Base-by-base conservation (phyloP, 1,140 invertebrate genomes). In the Gonioctena quinquepunctata region DNA sequence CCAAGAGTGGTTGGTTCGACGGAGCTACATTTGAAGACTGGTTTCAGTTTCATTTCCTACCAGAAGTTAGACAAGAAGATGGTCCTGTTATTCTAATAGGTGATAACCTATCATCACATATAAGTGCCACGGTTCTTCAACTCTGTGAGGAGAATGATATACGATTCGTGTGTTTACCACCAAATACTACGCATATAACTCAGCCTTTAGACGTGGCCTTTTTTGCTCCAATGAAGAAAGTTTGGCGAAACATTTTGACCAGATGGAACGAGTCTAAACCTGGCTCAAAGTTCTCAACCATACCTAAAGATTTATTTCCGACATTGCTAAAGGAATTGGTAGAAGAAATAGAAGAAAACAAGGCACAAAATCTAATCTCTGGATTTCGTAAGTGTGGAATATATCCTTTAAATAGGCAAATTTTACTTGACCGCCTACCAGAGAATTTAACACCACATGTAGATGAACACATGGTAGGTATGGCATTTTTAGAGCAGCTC, bases 191-290 rank as follows among this genome's bases (percentile, higher is more conserved):
- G 7, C 81, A 82, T 68, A 33, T 79, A 0, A 67, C 68, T 6
- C 83, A 84, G 42, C 83, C 83, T 13, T 66, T 84, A 22, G 84
- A 84, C 72, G 77, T 83, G 8, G 69, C 70, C 27, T 79, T 82
- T 70, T 84, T 84, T 75, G 52, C 74, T 8, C 80, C 81, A 62
- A 21, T 85, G 52, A 83, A 84, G 63, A 76, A 50, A 27, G 33
- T 33, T 13, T 84, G 83, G 83, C 70, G 77, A 21, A 50, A 79
- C 59, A 77, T 83, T 52, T 69, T 84, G n/a, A 23, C 7, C 7
- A 33, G 13, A 57, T 11, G 71, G 78, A 13, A 59, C 11, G 8
- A 59, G 23, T 22, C 21, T 59, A 22, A 2, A 22, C 8, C 16
- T 22, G 56, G 28, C 13, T 22, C 16, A 23, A 59, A 22, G 21